Conservation (phyloP, 2,797 vertebrate species). For the Sphenodon punctatus region DNA sequence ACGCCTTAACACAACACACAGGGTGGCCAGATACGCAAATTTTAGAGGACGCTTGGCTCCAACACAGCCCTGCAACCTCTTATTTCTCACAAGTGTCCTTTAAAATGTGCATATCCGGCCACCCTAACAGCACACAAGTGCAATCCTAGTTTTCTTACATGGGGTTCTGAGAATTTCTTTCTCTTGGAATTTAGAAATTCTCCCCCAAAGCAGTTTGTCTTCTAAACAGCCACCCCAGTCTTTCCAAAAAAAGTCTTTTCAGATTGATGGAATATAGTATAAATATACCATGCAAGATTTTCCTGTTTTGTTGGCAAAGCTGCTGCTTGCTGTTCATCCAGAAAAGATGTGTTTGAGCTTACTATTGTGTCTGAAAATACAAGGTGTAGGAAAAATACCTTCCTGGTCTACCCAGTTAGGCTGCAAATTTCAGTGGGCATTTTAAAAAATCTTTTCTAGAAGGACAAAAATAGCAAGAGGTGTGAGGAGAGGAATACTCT, state of each 20-base stretch:
- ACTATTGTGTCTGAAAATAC: slow-evolving; percentile 46
- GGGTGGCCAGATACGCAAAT: too few relatives aligned
- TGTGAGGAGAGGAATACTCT: background rate
- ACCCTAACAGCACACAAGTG: too few relatives aligned
- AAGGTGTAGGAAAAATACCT: slow-evolving; percentile 5
- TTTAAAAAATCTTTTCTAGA: slow-evolving; percentile 19
- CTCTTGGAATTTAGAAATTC: background rate
- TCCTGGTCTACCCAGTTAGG: slow-evolving; percentile 4
- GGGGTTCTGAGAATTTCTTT: background rate
- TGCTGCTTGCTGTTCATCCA: slow-evolving; percentile 27
- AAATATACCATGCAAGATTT: slow-evolving; percentile 25
- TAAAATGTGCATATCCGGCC: too few relatives aligned
- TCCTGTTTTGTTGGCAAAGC: slow-evolving; percentile 19
- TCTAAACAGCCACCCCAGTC: too few relatives aligned
- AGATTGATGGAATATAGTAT: background rate
- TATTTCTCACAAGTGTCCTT: too few relatives aligned
- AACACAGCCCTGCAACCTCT: too few relatives aligned
- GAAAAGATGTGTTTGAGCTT: slow-evolving; percentile 58
- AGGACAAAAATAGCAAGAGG: slow-evolving; percentile 18
- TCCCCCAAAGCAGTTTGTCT: too few relatives aligned
- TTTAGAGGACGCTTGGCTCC: too few relatives aligned
- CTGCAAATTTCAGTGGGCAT: slow-evolving; percentile 22
- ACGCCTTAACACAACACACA: too few relatives aligned
- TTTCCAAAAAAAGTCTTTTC: too few relatives aligned
- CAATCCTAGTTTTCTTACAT: background rate